Base-by-base conservation (phyloP, 2,888 invertebrate species). In the Flexamia atlantica region DNA sequence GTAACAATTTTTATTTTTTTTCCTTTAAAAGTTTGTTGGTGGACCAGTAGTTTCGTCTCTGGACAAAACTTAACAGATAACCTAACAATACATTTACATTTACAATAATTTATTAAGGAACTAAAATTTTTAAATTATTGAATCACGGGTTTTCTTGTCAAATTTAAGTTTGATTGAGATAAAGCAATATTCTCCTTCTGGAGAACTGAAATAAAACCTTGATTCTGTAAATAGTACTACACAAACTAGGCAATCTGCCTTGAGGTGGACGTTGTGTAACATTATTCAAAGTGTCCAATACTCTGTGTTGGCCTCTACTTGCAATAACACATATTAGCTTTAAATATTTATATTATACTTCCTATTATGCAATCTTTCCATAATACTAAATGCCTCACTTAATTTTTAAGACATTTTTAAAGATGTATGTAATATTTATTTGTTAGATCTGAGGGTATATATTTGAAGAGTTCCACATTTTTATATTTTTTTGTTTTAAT, bases 121-220 rank as follows among this genome's bases (percentile, higher is more conserved):
- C n/a, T n/a, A n/a, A n/a, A n/a, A n/a, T n/a, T n/a, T n/a, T n/a
- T n/a, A n/a, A n/a, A n/a, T n/a, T n/a, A n/a, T n/a, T n/a, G n/a
- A n/a, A n/a, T n/a, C n/a, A n/a, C n/a, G n/a, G n/a, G 46, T 36
- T 36, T 36, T 9, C 5, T 9, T 36, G 12, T 46, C 46, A 17
- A 3, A 46, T 2, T 46, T 46, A 12, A 12, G 12, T 46, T 46
- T 46, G n/a, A 17, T 17, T 46, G 10, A 46, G 7, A 12, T 12
- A 46, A 17, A 12, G 46, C 46, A 46, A 46, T 46, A 46, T 17
- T 12, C 46, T 46, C 36, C 36, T 7, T 36, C 36, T 7, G 36
- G 36, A 36, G 36, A 14, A 12, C 46, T 53, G 23, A 53, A 53
- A n/a, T 64, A 64, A 64, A 64, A 64, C 64, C 64, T 64, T 64